A percentile compares a stretch with the other conserved stretches of the same genome.
Evolutionary conservation across 2,797 vertebrate genomes (phyloP).

Genomic region (Sebastes matsubarae): DNA sequence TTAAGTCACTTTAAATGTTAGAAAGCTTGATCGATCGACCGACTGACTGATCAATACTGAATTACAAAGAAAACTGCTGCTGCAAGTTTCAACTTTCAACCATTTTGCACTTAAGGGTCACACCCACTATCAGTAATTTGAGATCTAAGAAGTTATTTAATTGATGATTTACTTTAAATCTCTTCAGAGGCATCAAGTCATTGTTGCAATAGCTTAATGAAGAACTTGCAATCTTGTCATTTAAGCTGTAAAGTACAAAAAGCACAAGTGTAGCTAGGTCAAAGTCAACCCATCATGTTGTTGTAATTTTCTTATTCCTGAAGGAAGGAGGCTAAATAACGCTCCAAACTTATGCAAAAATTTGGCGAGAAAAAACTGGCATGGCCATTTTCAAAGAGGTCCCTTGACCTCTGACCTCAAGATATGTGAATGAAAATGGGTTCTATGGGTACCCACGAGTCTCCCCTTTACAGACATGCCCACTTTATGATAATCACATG

Average conservation of each 20-base stretch:
- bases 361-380: too few species aligned
- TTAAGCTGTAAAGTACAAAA: background rate
- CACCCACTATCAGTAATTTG: background rate
- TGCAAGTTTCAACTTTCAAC: background rate
- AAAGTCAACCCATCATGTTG: background rate
- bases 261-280: background rate
- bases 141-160: background rate
- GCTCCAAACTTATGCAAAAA: too few species aligned
- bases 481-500: too few species aligned
- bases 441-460: too few species aligned
- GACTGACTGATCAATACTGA: background rate
- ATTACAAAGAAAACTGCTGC: background rate
- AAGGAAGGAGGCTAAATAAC: too few species aligned
- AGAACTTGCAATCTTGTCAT: background rate
- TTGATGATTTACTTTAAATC: background rate
- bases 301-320: background rate
- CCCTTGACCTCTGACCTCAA: too few species aligned
- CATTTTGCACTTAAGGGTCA: background rate
- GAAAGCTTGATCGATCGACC: background rate
- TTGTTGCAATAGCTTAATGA: background rate
- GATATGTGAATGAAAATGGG: too few species aligned
- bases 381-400: too few species aligned
- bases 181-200: background rate
- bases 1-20: background rate
- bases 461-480: too few species aligned